Conservation (phyloP, 2,797 vertebrate species). For the Pangasius larnaudii region DNA sequence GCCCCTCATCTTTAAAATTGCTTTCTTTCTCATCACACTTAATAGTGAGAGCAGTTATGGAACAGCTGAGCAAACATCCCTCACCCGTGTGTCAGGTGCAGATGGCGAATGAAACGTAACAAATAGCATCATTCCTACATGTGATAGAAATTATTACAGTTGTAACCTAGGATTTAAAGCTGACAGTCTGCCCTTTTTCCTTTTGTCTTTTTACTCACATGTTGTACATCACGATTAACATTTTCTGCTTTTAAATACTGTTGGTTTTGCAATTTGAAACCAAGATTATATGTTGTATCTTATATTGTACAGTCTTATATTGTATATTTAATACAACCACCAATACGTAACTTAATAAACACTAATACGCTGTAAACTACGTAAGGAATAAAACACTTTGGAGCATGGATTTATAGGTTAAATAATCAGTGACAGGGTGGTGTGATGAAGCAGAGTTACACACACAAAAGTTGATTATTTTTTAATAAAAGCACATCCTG, state of each 20-base stretch:
- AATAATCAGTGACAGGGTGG: not conserved
- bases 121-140: not conserved
- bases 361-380: not conserved
- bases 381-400: not conserved
- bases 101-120: not conserved
- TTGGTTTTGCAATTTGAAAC: not conserved
- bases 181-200: not conserved
- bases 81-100: not conserved
- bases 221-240: too few relatives aligned
- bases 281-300: not conserved
- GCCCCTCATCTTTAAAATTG: slow-evolving; percentile 29
- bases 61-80: not conserved
- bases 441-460: not conserved
- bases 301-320: not conserved
- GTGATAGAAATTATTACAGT: not conserved
- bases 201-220: not conserved
- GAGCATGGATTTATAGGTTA: not conserved
- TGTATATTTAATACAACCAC: not conserved
- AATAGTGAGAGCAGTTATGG: not conserved
- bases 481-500: not conserved
- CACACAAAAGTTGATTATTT: not conserved
- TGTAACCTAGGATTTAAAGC: not conserved
- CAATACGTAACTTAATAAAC: not conserved
- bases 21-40: slow-evolving; percentile 2
- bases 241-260: not conserved